A percentile compares a stretch with the other conserved stretches of the same genome.
Conservation (phyloP, 2,888 invertebrate genomes). For the Eustalomyia histrio region DNA sequence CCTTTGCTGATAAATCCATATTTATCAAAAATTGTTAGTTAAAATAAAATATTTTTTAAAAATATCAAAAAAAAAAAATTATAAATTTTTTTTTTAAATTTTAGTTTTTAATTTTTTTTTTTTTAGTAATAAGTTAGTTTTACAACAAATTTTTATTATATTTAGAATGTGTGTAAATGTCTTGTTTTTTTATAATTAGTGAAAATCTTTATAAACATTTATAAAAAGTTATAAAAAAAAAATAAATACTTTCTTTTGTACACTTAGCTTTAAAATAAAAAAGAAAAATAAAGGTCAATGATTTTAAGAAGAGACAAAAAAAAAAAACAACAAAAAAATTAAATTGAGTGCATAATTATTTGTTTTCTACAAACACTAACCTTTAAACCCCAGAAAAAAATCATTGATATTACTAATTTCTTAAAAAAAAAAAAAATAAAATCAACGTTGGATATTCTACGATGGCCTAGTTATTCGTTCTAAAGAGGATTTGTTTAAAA, state of each 20-base stretch:
- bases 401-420: slow-evolving; percentile 29
- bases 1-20: slow-evolving; percentile 74
- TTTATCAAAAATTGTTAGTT: slow-evolving; percentile 15
- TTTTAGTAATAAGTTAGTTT: slow-evolving; percentile 31
- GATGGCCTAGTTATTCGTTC: slow-evolving; percentile 13
- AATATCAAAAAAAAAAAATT: slow-evolving; percentile 68
- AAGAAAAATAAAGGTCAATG: slow-evolving; percentile 77
- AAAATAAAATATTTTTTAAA: slow-evolving; percentile 5
- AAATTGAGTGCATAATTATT: background rate
- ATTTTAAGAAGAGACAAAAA: slow-evolving; percentile 67
- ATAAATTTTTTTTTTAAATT: slow-evolving; percentile 24
- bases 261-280: slow-evolving; percentile 60
- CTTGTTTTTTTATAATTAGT: slow-evolving; percentile 45
- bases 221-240: slow-evolving; percentile 40
- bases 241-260: slow-evolving; percentile 44
- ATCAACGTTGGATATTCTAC: slow-evolving; percentile 34
- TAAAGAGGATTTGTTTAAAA: background rate
- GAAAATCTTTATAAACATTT: slow-evolving; percentile 53
- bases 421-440: background rate
- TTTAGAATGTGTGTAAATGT: slow-evolving; percentile 49
- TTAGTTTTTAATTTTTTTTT: slow-evolving; percentile 49
- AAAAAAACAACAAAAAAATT: slow-evolving; percentile 30
- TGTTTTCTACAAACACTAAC: slow-evolving; percentile 18
- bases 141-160: slow-evolving; percentile 30
- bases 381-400: slow-evolving; percentile 6